Base-by-base conservation (phyloP, 2,113 vertebrate genomes). In the Alligator sinensis region DNA sequence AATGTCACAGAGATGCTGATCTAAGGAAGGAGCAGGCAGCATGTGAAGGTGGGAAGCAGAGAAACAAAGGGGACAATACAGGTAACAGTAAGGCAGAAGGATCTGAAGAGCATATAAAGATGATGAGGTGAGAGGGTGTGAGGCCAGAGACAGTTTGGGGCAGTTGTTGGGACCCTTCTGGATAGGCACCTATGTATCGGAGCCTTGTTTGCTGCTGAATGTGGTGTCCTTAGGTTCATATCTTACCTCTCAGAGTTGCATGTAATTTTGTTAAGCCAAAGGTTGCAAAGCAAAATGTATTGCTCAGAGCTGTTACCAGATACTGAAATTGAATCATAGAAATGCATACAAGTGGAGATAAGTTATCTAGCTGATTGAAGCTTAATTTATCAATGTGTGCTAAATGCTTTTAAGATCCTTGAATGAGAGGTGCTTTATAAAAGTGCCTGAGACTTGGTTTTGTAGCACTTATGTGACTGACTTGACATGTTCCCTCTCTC, bases 351-450 rank as follows among this genome's bases (percentile, higher is more conserved):
- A 59, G 17, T 0, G 1, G 61, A 11, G 34, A 64, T 61, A 61
- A 34, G 89, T 84, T 86, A 70, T 70, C 80, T 61, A 75, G 89
- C 75, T 94, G 87, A 92, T 86, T 47, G 87, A 94, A 80, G 74
- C n/a, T 62, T 62, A 3, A 2, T 57, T 92, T 21, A 4, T 91
- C 72, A 62, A 28, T 2, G 1, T 0, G 0, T 12, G 16, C 38
- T 4, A 93, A 92, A 66, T 57, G 76, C 24, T 91, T 30, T 79
- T 64, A 30, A 21, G 24, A 59, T 57, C 6, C 63, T 87, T 0
- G 0, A 77, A 3, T 74, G 21, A 80, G 22, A 59, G n/a, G 6
- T 19, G 28, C 38, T 77, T 80, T 25, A 47, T 47, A 61, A 25
- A 60, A 59, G 38, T 34, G 34, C n/a, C 59, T 9, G 18, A 80